A percentile compares a stretch with the other conserved stretches of the same genome.
Evolutionary conservation across 2,797 vertebrate genomes (phyloP).

Genomic region (Cryptoblepharus egeriae): DNA sequence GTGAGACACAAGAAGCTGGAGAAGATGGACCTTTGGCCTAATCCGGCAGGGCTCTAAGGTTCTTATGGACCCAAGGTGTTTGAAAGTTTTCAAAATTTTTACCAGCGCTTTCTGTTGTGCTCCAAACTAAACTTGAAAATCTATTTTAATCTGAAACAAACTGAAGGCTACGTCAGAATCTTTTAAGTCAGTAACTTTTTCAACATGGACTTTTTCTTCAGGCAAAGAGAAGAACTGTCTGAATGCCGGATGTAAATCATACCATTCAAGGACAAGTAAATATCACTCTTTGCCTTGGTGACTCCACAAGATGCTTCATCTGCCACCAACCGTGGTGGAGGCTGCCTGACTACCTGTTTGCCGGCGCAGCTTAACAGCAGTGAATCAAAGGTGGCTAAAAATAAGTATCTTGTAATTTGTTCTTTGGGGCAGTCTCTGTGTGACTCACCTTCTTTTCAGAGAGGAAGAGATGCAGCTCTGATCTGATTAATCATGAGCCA

Average conservation of each 20-base stretch:
- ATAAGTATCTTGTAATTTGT: conserved; percentile 34
- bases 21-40: too few relatives aligned
- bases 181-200: not conserved
- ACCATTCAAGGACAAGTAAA: not conserved
- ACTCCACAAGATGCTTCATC: too few relatives aligned
- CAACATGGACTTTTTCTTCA: not conserved
- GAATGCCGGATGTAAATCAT: not conserved
- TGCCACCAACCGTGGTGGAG: conserved; percentile 4
- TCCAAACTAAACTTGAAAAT: too few relatives aligned
- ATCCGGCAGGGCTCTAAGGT: too few relatives aligned
- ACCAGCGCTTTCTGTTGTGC: too few relatives aligned
- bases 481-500: conserved; percentile 42
- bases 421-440: conserved; percentile 29
- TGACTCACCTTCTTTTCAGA: conserved; percentile 57
- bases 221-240: not conserved
- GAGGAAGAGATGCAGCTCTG: conserved; percentile 27
- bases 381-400: conserved; percentile 55
- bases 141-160: too few relatives aligned
- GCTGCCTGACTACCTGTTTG: conserved; percentile 12
- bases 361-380: conserved; percentile 32
- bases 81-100: too few relatives aligned
- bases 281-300: rapidly evolving
- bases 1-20: too few relatives aligned
- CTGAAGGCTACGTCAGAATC: too few relatives aligned
- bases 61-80: too few relatives aligned